Percentiles rank a stretch among this genome's conserved stretches.
phyloP scores from a whole-genome alignment of 2,888 invertebrate genomes.

The Colostygia pectinataria region DNA sequence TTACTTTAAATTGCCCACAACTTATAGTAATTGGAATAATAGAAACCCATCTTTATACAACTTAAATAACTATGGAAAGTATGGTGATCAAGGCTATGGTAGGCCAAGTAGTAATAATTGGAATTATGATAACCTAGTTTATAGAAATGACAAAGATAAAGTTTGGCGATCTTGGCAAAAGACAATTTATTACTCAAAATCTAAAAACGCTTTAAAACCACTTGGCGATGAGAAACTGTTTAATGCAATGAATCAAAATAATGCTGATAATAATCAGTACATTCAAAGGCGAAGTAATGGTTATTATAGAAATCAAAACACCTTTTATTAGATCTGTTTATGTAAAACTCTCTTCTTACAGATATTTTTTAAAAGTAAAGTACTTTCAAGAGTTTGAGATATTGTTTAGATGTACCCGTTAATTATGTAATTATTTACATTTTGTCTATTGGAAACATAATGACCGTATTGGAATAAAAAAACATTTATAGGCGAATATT shows the following conservation, averaged over 20 bases:
- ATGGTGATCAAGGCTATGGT: background rate
- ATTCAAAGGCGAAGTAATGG: constrained; percentile 1
- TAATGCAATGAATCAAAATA: constrained; percentile 2
- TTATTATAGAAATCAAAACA: constrained; percentile 17
- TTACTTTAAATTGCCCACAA: constrained; percentile 5
- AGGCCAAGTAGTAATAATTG: background rate
- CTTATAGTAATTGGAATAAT: background rate
- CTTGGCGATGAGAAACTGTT: background rate
- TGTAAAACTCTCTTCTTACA: too few species aligned
- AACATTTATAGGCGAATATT: constrained; percentile 73
- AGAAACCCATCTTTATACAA: background rate
- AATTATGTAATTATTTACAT: too few species aligned
- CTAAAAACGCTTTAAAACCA: background rate
- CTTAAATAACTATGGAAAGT: background rate
- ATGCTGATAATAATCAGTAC: constrained; percentile 1
- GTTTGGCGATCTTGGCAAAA: constrained; percentile 37
- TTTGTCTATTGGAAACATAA: too few species aligned
- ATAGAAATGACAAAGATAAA: constrained; percentile 12
- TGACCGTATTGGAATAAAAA: too few species aligned
- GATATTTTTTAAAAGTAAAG: too few species aligned
- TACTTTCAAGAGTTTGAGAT: too few species aligned
- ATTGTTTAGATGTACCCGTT: too few species aligned
- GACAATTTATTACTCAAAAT: constrained; percentile 6
- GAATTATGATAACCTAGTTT: background rate
- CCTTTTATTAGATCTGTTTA: too few species aligned